Conservation (phyloP, 2,888 invertebrate species). For the Campoletis raptor region DNA sequence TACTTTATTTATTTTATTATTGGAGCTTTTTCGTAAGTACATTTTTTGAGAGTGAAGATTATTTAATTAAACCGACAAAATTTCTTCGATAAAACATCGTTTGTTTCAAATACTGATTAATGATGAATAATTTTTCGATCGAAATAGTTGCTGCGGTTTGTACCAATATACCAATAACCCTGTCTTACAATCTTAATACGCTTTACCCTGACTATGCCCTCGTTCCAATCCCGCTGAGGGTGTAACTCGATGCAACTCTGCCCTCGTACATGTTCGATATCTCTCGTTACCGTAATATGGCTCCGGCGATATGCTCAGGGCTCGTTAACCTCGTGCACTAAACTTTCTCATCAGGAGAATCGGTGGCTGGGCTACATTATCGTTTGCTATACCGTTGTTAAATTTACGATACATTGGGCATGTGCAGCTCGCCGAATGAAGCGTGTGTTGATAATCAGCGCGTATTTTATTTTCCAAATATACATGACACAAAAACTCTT, state of each 20-base stretch:
- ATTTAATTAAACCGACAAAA: no score
- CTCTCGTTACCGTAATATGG: slow-evolving; percentile 82
- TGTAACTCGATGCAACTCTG: slow-evolving; percentile 81
- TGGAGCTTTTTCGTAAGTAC: no score
- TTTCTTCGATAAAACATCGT: not conserved
- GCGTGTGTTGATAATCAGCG: not conserved
- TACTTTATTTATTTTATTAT: no score
- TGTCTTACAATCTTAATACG: not conserved
- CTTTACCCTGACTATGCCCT: not conserved
- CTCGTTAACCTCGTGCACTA: slow-evolving; percentile 81
- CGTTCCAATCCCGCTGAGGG: slow-evolving; percentile 72
- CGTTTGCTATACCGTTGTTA: slow-evolving; percentile 10
- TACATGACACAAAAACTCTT: not conserved
- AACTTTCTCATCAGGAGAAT: slow-evolving; percentile 61
- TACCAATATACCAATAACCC: slow-evolving; percentile 22
- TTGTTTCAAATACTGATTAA: not conserved
- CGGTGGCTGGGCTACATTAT: not conserved
- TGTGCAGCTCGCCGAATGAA: not conserved
- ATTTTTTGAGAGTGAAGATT: no score
- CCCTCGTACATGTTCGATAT: slow-evolving; percentile 77
- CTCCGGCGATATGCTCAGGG: slow-evolving; percentile 65
- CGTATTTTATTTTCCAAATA: not conserved
- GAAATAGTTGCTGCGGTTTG: not conserved
- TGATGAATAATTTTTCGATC: not conserved
- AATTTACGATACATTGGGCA: slow-evolving; percentile 18